These are phyloP conservation scores for Agelastica alni DNA, from an alignment of 2,888 invertebrate genomes.

Conservation along the genomic window DNA sequence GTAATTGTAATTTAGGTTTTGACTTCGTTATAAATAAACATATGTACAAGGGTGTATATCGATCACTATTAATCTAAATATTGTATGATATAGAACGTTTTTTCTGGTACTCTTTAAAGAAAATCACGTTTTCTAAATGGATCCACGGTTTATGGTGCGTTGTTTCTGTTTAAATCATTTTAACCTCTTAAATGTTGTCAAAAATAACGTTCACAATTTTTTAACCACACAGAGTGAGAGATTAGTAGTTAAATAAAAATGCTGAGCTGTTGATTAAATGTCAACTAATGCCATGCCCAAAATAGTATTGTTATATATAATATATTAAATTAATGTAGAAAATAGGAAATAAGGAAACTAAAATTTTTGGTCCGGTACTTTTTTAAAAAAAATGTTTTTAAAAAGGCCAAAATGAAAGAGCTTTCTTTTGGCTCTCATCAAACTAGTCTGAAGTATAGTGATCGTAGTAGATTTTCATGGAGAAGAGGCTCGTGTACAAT, in stretches of 20 bases:
- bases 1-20: too few species aligned
- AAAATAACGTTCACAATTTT: too few species aligned
- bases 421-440: conserved; percentile 26
- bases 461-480: conserved; percentile 25
- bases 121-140: too few species aligned
- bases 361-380: conserved; percentile 34
- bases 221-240: background rate
- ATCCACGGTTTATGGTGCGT: too few species aligned
- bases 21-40: too few species aligned
- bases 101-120: too few species aligned
- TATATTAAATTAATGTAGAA: conserved; percentile 58
- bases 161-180: too few species aligned
- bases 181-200: too few species aligned
- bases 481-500: conserved; percentile 26
- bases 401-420: conserved; percentile 20
- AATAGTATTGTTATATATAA: conserved; percentile 66
- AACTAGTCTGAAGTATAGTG: conserved; percentile 29
- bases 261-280: conserved; percentile 2
- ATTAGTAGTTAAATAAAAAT: too few species aligned
- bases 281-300: conserved; percentile 37
- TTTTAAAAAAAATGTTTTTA: conserved; percentile 32
- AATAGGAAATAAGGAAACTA: conserved; percentile 48
- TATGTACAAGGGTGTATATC: too few species aligned
- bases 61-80: too few species aligned
- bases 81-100: too few species aligned